Evolutionary conservation across 2,888 invertebrate genomes (phyloP).

Genomic region (Leptogaster cylindrica): DNA sequence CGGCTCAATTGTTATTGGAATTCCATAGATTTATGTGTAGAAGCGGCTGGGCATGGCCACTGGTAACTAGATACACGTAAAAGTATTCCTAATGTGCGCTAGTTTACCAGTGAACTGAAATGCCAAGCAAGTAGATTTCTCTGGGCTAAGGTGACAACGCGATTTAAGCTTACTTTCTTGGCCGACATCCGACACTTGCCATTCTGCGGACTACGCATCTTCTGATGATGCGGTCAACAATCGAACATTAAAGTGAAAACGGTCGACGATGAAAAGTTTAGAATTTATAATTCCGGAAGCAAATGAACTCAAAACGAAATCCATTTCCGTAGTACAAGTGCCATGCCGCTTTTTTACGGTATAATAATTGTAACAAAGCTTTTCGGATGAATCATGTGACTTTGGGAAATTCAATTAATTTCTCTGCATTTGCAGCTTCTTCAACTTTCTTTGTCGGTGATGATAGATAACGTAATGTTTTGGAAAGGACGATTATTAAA

Average conservation of each 20-base stretch:
- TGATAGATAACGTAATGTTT: no score
- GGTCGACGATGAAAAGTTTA: no score
- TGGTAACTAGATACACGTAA: not conserved
- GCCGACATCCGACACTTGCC: conserved; percentile 21
- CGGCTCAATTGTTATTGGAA: conserved; percentile 3
- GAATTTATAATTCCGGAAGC: no score
- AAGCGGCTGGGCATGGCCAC: not conserved
- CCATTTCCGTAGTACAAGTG: no score
- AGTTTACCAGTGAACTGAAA: not conserved
- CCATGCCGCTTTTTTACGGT: no score
- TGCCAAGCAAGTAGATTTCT: conserved; percentile 17
- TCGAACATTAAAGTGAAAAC: conserved; percentile 15
- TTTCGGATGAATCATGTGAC: no score
- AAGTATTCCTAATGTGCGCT: conserved; percentile 12
- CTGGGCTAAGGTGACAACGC: conserved; percentile 13
- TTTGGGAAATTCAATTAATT: no score
- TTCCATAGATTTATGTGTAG: not conserved
- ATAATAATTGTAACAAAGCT: no score
- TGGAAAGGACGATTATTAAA: no score
- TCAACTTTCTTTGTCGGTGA: no score
- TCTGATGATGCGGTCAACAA: conserved; percentile 11
- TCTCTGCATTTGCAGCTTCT: not conserved
- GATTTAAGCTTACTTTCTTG: conserved; percentile 12
- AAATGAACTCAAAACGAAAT: no score
- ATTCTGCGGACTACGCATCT: conserved; percentile 2